phyloP scores from a whole-genome alignment of 2,113 vertebrate species.

The Corythornis madagascariensis region DNA sequence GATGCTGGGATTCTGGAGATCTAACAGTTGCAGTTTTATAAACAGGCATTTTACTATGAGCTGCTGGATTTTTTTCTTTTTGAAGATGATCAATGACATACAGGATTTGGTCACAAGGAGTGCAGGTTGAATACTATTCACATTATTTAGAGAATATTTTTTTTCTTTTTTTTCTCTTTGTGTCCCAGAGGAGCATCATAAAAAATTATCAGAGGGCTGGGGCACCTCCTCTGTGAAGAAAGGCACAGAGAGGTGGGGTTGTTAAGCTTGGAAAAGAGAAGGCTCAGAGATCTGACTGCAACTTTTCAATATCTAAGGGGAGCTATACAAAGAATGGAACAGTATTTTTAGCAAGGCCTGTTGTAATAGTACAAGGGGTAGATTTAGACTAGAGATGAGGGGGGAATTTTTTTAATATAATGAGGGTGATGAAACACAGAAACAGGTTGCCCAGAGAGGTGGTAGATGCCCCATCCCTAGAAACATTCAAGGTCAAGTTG shows the following conservation, averaged over 20 bases:
- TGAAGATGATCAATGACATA: neutral
- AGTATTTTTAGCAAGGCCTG: neutral
- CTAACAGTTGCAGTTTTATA: neutral
- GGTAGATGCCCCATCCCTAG: neutral
- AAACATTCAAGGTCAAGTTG: neutral
- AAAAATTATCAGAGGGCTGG: neutral
- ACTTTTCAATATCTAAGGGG: neutral
- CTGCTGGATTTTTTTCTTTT: neutral
- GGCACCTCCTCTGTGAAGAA: neutral
- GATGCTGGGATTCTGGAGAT: neutral
- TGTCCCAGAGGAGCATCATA: neutral
- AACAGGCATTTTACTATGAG: neutral
- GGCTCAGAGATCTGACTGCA: neutral
- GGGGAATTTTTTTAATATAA: neutral
- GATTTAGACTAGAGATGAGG: neutral
- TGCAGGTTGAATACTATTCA: neutral
- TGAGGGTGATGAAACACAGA: neutral
- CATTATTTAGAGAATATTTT: neutral
- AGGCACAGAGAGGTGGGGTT: neutral
- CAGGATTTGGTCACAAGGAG: neutral
- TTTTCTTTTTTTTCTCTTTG: neutral
- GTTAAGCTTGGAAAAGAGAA: neutral
- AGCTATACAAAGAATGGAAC: neutral
- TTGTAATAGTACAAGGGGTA: neutral
- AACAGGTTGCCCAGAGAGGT: neutral